Conservation (phyloP, 2,888 invertebrate genomes). For the Ptilodon capucinus region DNA sequence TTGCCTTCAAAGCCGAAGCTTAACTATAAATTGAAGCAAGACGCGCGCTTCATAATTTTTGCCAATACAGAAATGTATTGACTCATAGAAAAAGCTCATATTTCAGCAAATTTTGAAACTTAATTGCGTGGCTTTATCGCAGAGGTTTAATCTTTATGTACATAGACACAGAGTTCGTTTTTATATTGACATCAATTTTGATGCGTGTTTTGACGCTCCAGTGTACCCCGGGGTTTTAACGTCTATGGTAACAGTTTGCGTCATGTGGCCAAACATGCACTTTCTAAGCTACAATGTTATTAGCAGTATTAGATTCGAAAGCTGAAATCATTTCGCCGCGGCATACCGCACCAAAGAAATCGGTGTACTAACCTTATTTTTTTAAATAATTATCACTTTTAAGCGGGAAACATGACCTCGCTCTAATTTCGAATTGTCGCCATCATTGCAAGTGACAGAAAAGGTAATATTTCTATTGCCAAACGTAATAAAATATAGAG, state of each 20-base stretch:
- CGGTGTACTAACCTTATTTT: conserved; percentile 2
- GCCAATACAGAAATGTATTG: no score
- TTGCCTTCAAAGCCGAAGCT: conserved; percentile 1
- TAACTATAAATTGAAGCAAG: conserved; percentile 3
- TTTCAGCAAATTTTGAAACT: no score
- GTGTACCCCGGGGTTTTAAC: no score
- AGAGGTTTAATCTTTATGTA: no score
- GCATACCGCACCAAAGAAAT: conserved; percentile 8
- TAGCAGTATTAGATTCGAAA: conserved; percentile 22
- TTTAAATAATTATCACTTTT: conserved; percentile 7
- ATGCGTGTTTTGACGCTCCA: no score
- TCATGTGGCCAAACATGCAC: conserved; percentile 10
- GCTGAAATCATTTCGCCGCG: conserved; percentile 4
- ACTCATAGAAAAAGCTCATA: no score
- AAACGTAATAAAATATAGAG: conserved; percentile 16
- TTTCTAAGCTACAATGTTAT: conserved; percentile 26
- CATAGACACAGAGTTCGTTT: no score
- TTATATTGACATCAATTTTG: no score
- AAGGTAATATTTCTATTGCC: conserved; percentile 11
- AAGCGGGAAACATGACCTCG: conserved; percentile 33
- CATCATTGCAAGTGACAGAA: conserved; percentile 16
- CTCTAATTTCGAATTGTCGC: conserved; percentile 35
- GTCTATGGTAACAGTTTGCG: conserved; percentile 7
- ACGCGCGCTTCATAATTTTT: no score
- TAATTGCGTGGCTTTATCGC: no score